Evolutionary conservation across 2,888 invertebrate genomes (phyloP), one percentile per base, ranked within the genome.

Genomic region (Hyalella azteca): DNA sequence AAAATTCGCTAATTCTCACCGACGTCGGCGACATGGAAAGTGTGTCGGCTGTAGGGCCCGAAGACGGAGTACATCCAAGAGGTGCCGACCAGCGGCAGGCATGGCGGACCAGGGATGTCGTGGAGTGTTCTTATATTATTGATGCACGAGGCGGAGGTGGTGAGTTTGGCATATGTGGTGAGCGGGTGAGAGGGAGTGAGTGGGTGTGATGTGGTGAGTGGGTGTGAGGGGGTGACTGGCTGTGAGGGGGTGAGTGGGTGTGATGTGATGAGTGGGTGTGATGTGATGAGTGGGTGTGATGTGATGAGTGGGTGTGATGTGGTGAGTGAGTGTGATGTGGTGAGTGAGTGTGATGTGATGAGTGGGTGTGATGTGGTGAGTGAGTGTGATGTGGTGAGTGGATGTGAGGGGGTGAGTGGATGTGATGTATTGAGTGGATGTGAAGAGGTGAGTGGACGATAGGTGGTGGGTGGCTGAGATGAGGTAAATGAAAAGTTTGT

Each of bases 11-110:
- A n/a, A n/a, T n/a, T n/a, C 3, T 75, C 22, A 75, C 75, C 75
- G 40, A 41, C 75, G 19, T 75, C 75, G 11, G 75, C 75, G 41
- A 41, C 11, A 45, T 75, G 45, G 22, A 45, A 45, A 15, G 41
- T 41, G 60, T 78, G 59, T 1, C 59, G 48, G 59, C 32, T 60
- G 60, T 78, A 78, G 78, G 54, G 78, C 29, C 78, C 78, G 0
- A 78, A 40, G 3, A 36, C 9, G 11, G 40, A 54, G 29, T 78
- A 78, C 40, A 78, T 39, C 78, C 78, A 78, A 2, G 78, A 78
- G 9, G 78, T 78, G 36, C 78, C 78, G 26, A 78, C 11, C 32
- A 22, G 29, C 1, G 78, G 78, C 5, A 78, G 41, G 19, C n/a
- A 22, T 26, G 22, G 32, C 11, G 78, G 78, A 9, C 78, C 78